Evolutionary conservation across 2,797 vertebrate genomes (phyloP), one percentile per base, ranked within the genome.

Genomic region (Crax fasciolata): DNA sequence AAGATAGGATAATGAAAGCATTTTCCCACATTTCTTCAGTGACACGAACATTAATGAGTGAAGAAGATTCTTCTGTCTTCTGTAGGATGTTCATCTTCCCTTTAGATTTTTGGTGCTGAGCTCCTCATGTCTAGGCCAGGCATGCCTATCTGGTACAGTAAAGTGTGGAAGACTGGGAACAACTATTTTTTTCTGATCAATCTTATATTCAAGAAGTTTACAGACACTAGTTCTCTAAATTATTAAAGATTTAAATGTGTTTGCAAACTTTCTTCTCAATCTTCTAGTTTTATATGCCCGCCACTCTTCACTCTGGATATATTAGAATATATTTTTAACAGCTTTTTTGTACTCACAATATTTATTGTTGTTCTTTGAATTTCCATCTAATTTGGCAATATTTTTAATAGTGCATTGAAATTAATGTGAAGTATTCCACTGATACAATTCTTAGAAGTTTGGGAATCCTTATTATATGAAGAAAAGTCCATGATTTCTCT

Each of bases 91-190:
- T 65, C 0, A 14, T 79, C 35, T 62, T 73, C 38, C 9, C 12
- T 0, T 18, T 68, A 63, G 7, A 10, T 25, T 86, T 59, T 80
- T 71, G 11, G 18, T 58, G 5, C 9, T 80, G 11, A 30, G 41
- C 19, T 54, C 7, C 5, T 89, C 0, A 0, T 35, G 7, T 32
- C 8, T 35, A 70, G 30, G 13, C 11, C 3, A 1, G 9, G 7
- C 30, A 46, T 10, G 4, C 6, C 74, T 51, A 55, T 39, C 15
- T 65, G 21, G 27, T 28, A 76, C 18, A 28, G 19, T 51, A 44
- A 32, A 32, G 21, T 66, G 14, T 21, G 24, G 21, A 46, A 48
- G 21, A 48, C 12, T 66, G 21, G 30, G 43, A 35, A 35, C 7
- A 25, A 48, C 4, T 20, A 35, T 48, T 48, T 35, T 48, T 35